phyloP scores from a whole-genome alignment of 2,113 vertebrate species.

The Dunckerocampus dactyliophorus region DNA sequence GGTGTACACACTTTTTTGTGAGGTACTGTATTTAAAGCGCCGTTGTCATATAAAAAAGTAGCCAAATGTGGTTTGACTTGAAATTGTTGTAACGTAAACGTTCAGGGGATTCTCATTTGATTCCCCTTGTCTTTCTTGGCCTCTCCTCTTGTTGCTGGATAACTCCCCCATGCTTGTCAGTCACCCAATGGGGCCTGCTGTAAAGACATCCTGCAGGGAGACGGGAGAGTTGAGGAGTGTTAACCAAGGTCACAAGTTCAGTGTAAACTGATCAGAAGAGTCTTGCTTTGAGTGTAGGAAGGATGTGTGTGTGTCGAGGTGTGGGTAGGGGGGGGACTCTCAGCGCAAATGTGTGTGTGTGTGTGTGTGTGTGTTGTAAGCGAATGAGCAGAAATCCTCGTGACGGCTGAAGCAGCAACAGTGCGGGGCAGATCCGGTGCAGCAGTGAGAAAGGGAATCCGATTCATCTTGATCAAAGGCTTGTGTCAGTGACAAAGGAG shows the following conservation, averaged over 20 bases:
- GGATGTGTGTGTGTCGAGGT: constrained; percentile 32
- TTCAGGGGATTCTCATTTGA: constrained; percentile 39
- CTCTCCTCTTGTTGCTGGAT: constrained; percentile 30
- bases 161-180: constrained; percentile 52
- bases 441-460: constrained; percentile 54
- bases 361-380: constrained; percentile 15
- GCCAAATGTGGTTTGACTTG: too few relatives aligned
- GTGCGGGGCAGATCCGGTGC: constrained; percentile 46
- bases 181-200: constrained; percentile 52
- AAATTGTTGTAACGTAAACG: neutral
- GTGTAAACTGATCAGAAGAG: constrained; percentile 53
- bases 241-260: constrained; percentile 66
- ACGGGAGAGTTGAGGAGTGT: constrained; percentile 1
- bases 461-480: constrained; percentile 69
- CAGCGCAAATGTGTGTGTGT: neutral
- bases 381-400: constrained; percentile 15
- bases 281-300: constrained; percentile 39
- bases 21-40: too few relatives aligned
- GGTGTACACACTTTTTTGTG: too few relatives aligned
- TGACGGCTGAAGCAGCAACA: constrained; percentile 4
- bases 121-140: constrained; percentile 37
- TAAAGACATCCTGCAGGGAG: constrained; percentile 41
- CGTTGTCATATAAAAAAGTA: too few relatives aligned
- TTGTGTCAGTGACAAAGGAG: constrained; percentile 64
- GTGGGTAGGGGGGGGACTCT: constrained; percentile 35